phyloP scores from a whole-genome alignment of 2,888 invertebrate genomes.

The Altica lythri region DNA sequence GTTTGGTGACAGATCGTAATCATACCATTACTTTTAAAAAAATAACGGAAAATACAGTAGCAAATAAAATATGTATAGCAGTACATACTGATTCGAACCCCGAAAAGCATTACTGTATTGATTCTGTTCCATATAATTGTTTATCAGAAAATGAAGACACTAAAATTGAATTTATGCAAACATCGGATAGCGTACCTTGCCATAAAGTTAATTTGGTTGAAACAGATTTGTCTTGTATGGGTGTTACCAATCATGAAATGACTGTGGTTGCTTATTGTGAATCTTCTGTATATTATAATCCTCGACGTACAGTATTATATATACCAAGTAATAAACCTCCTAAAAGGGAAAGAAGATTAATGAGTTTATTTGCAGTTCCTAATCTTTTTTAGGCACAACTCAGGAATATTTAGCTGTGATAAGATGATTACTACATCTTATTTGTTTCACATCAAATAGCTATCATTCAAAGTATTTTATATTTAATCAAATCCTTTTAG shows the following conservation, averaged over 20 bases:
- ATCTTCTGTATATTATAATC: background rate
- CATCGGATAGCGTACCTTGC: slow-evolving; percentile 6
- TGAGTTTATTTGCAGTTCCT: no score
- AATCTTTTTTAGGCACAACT: no score
- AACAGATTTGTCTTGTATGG: slow-evolving; percentile 6
- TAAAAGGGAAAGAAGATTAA: background rate
- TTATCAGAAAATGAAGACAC: slow-evolving; percentile 8
- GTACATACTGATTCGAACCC: background rate
- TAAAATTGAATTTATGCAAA: background rate
- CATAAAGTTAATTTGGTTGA: slow-evolving; percentile 4
- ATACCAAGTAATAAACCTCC: slow-evolving; percentile 8
- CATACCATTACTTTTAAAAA: slow-evolving; percentile 12
- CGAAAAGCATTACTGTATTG: slow-evolving; percentile 14
- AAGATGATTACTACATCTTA: no score
- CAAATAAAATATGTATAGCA: slow-evolving; percentile 9
- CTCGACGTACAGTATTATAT: slow-evolving; percentile 7
- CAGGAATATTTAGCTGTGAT: no score
- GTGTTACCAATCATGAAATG: background rate
- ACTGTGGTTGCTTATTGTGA: slow-evolving; percentile 8
- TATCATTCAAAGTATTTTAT: no score
- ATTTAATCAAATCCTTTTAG: no score
- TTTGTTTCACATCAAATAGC: no score
- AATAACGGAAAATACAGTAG: background rate
- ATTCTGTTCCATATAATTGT: slow-evolving; percentile 4
- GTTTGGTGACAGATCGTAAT: slow-evolving; percentile 14